phyloP scores from a whole-genome alignment of 2,797 vertebrate genomes.

The Acestrorhynchus altus region DNA sequence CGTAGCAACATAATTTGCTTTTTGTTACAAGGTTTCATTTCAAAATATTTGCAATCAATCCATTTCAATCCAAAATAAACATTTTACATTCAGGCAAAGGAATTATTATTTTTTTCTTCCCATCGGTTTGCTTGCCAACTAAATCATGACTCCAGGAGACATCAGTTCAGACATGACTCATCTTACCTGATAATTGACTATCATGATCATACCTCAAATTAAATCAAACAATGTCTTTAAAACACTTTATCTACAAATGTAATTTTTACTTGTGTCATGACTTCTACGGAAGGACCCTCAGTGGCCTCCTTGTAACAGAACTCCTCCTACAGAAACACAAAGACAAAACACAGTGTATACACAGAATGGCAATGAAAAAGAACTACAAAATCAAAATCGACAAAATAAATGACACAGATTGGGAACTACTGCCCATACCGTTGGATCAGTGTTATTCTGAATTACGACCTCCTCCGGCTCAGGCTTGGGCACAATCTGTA shows the following conservation, averaged over 20 bases:
- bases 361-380: background rate
- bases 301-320: constrained; percentile 56
- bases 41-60: too few relatives aligned
- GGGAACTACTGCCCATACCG: constrained; percentile 57
- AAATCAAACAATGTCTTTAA: background rate
- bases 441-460: constrained; percentile 64
- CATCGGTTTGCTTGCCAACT: too few relatives aligned
- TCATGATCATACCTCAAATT: too few relatives aligned
- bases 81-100: too few relatives aligned
- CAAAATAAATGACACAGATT: too few relatives aligned
- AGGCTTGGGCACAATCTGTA: constrained; percentile 61
- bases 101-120: too few relatives aligned
- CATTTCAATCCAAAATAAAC: too few relatives aligned
- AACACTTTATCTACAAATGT: background rate
- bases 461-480: constrained; percentile 72
- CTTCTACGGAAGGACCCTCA: constrained; percentile 61
- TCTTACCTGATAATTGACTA: too few relatives aligned
- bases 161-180: too few relatives aligned
- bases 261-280: constrained; percentile 59
- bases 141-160: constrained; percentile 52
- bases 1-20: too few relatives aligned
- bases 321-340: constrained; percentile 59
- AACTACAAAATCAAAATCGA: too few relatives aligned
- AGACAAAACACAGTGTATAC: background rate
- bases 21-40: too few relatives aligned